A percentile compares a stretch with the other conserved stretches of the same genome.
Evolutionary conservation across 2,113 vertebrate genomes (phyloP).

Genomic region (Butorides virescens): DNA sequence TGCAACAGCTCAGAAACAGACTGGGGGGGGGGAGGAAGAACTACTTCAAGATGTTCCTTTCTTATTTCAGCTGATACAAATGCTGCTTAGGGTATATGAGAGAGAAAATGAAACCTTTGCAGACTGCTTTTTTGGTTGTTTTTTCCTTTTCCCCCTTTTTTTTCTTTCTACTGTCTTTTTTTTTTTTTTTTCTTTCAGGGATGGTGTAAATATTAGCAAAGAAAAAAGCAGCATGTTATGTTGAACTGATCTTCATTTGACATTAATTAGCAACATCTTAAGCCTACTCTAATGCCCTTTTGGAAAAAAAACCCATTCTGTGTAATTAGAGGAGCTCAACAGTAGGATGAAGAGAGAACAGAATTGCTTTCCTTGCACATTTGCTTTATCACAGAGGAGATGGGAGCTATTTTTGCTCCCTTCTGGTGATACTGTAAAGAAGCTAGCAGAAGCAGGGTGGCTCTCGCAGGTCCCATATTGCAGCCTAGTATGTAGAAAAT

Average conservation of each 20-base stretch:
- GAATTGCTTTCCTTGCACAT: neutral
- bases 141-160: neutral
- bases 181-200: neutral
- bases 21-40: neutral
- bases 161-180: neutral
- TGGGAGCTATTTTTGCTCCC: slow-evolving; percentile 2
- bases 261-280: neutral
- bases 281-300: neutral
- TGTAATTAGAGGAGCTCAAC: neutral
- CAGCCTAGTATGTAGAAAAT: neutral
- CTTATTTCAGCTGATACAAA: neutral
- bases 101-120: neutral
- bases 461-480: neutral
- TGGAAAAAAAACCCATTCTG: neutral
- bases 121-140: neutral
- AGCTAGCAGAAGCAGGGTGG: neutral
- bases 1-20: neutral
- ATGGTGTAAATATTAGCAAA: neutral
- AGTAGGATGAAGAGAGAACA: neutral
- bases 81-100: neutral
- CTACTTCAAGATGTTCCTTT: neutral
- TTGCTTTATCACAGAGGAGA: neutral
- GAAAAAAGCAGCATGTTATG: neutral
- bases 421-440: neutral
- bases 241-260: neutral